phyloP scores from a whole-genome alignment of 1,140 invertebrate genomes.

The Pogonomyrmex barbatus region DNA sequence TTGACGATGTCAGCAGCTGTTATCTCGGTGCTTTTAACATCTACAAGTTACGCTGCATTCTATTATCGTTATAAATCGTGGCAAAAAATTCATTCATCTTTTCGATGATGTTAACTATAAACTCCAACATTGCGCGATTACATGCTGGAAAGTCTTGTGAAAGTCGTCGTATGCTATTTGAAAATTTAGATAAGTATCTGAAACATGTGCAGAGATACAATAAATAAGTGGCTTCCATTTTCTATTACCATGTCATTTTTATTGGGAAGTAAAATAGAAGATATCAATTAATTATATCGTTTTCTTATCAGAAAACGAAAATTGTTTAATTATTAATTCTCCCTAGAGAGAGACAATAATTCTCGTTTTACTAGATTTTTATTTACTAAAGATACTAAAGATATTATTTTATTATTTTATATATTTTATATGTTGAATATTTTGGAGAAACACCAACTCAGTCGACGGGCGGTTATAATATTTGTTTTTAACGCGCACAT shows the following conservation, averaged over 20 bases:
- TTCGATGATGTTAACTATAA: background rate
- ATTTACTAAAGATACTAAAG: background rate
- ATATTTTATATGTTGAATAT: too few relatives aligned
- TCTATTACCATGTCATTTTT: background rate
- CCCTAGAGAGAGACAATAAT: background rate
- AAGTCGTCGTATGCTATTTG: background rate
- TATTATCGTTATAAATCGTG: conserved; percentile 11
- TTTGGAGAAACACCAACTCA: background rate
- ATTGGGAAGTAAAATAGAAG: background rate
- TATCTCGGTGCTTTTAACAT: conserved; percentile 9
- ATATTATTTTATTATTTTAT: too few relatives aligned
- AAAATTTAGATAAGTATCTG: background rate
- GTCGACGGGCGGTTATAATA: background rate
- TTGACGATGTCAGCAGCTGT: background rate
- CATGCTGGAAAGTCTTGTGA: background rate
- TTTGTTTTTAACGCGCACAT: background rate
- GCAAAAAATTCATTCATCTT: background rate
- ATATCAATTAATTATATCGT: background rate
- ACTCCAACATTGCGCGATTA: background rate
- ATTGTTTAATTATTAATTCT: background rate
- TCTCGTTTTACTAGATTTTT: background rate
- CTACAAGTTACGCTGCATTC: background rate
- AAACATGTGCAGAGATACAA: background rate
- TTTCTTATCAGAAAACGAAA: background rate
- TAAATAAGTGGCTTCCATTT: background rate